A percentile compares a stretch with the other conserved stretches of the same genome.
phyloP scores from a whole-genome alignment of 1,140 invertebrate species.

The Spodoptera litura region DNA sequence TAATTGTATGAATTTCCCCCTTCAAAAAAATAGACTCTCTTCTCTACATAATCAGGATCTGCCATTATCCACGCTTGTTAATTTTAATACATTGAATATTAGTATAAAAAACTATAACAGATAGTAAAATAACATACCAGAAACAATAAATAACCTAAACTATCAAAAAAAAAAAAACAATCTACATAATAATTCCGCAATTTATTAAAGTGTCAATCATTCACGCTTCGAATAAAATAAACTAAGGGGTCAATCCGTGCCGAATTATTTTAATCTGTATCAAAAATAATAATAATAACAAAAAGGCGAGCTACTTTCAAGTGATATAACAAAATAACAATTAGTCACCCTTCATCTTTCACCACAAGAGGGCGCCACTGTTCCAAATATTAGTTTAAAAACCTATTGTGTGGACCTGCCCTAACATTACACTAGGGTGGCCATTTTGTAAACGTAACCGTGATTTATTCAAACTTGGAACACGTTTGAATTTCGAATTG shows the following conservation, averaged over 20 bases:
- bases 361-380: conserved; percentile 43
- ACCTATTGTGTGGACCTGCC: conserved; percentile 38
- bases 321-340: conserved; percentile 60
- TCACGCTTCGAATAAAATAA: neutral
- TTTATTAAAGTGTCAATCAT: conserved; percentile 19
- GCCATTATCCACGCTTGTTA: too few relatives aligned
- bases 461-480: conserved; percentile 20
- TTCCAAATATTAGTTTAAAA: conserved; percentile 42
- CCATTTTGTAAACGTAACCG: neutral
- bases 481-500: neutral
- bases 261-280: conserved; percentile 5
- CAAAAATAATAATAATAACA: conserved; percentile 46
- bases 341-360: conserved; percentile 57
- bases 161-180: neutral
- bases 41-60: too few relatives aligned
- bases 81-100: too few relatives aligned
- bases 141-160: neutral
- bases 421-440: conserved; percentile 42
- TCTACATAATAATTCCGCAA: neutral
- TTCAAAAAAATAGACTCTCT: too few relatives aligned
- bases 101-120: too few relatives aligned
- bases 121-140: neutral
- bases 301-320: conserved; percentile 55
- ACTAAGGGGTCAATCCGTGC: neutral
- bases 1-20: too few relatives aligned